phyloP scores from a whole-genome alignment of 2,113 vertebrate genomes.

The Psephotus haematonotus region DNA sequence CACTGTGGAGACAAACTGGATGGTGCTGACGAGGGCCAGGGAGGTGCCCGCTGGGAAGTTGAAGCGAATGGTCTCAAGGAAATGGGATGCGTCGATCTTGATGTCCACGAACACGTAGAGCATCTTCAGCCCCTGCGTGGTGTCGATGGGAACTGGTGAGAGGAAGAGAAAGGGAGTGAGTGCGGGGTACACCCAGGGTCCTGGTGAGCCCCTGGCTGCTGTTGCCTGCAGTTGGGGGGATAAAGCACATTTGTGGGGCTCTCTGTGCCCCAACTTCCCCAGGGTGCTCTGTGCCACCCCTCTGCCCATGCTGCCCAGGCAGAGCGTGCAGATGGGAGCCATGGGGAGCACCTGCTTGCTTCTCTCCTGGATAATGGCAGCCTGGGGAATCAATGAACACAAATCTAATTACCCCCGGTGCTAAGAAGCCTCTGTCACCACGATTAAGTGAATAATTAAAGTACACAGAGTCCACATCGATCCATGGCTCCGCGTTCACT shows the following conservation, averaged over 20 bases:
- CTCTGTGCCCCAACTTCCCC: neutral
- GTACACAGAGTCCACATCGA: conserved; percentile 65
- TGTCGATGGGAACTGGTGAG: conserved; percentile 89
- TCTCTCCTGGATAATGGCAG: conserved; percentile 24
- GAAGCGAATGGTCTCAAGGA: conserved; percentile 90
- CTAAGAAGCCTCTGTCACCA: conserved; percentile 77
- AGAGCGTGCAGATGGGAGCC: neutral
- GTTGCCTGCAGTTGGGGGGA: neutral
- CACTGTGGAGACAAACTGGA: conserved; percentile 94
- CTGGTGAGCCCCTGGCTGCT: accelerated
- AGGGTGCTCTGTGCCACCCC: neutral
- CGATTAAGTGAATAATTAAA: conserved; percentile 79
- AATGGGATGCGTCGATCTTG: conserved; percentile 91
- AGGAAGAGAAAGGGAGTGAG: neutral
- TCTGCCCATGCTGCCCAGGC: neutral
- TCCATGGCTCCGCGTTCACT: conserved; percentile 12
- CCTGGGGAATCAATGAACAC: conserved; percentile 73
- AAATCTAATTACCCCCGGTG: conserved; percentile 78
- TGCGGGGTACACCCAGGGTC: accelerated
- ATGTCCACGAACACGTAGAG: conserved; percentile 98
- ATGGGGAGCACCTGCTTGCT: neutral
- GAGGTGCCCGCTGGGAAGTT: conserved; percentile 82
- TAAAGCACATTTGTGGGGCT: neutral
- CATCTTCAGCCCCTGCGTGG: conserved; percentile 88
- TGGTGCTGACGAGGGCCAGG: conserved; percentile 94